Conservation (phyloP, 2,113 vertebrate genomes). For the Cyprinus carpio region DNA sequence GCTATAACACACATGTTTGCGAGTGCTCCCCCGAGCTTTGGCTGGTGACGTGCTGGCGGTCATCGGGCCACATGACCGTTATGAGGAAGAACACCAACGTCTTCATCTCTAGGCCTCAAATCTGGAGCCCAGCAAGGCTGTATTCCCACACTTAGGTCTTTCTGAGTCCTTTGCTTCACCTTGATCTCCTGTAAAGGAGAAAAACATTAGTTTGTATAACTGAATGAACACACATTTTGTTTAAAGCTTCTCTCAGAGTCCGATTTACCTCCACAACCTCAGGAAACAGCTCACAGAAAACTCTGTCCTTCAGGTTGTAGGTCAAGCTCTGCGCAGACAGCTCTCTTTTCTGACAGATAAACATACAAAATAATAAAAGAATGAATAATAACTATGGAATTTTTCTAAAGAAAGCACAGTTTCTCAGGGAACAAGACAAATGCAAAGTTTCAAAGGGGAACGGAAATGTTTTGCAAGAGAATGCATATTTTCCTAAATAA, state of each 20-base stretch:
- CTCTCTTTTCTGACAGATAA: slow-evolving; percentile 84
- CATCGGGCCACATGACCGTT: neutral
- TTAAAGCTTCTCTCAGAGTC: neutral
- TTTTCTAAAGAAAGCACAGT: too few species aligned
- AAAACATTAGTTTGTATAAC: neutral
- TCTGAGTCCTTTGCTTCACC: neutral
- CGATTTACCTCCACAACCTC: slow-evolving; percentile 88
- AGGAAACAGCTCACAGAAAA: slow-evolving; percentile 95
- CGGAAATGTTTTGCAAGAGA: too few species aligned
- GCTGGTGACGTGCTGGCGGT: neutral
- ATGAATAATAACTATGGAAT: neutral
- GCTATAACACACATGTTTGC: slow-evolving; percentile 97
- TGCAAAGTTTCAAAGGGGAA: too few species aligned
- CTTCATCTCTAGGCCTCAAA: neutral
- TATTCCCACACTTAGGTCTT: too few species aligned
- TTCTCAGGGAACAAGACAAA: too few species aligned
- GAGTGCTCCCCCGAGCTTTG: neutral
- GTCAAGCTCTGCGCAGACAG: slow-evolving; percentile 91
- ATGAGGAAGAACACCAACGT: neutral
- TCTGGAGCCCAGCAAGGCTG: too few species aligned
- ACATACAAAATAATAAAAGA: neutral
- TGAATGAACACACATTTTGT: neutral
- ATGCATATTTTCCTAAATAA: too few species aligned
- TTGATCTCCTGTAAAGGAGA: neutral
- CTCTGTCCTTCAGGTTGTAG: slow-evolving; percentile 96